phyloP scores from a whole-genome alignment of 2,113 vertebrate genomes.

The Morone saxatilis region DNA sequence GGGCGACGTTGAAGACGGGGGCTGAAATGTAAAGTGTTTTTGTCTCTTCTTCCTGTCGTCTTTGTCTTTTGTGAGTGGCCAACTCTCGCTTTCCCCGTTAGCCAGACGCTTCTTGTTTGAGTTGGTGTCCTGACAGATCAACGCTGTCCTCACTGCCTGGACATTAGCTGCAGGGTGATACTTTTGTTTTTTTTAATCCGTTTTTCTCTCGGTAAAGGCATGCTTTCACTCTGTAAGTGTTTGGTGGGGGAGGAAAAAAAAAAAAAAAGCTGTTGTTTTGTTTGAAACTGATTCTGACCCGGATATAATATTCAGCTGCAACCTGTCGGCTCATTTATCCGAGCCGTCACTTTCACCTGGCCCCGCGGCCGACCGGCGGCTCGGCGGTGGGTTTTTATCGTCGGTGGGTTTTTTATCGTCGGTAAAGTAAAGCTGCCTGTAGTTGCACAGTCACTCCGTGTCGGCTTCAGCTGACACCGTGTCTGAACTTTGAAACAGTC shows the following conservation, averaged over 20 bases:
- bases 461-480: background rate
- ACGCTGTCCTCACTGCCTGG: background rate
- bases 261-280: background rate
- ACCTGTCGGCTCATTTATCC: constrained; percentile 48
- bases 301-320: constrained; percentile 27
- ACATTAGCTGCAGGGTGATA: background rate
- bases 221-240: background rate
- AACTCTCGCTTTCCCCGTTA: constrained; percentile 64
- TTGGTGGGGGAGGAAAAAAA: too few species aligned
- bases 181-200: background rate
- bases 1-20: rapidly evolving
- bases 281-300: constrained; percentile 32
- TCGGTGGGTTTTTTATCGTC: too few species aligned
- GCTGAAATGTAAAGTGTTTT: background rate
- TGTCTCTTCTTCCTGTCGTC: background rate
- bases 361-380: background rate
- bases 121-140: constrained; percentile 26
- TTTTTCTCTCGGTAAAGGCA: background rate
- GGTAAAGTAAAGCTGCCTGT: too few species aligned
- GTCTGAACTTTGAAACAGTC: constrained; percentile 36
- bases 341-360: constrained; percentile 57
- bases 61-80: constrained; percentile 30
- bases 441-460: background rate
- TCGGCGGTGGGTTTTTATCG: background rate
- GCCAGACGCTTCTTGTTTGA: constrained; percentile 54